Evolutionary conservation across 2,113 vertebrate genomes (phyloP).

Genomic region (Aegypius monachus): DNA sequence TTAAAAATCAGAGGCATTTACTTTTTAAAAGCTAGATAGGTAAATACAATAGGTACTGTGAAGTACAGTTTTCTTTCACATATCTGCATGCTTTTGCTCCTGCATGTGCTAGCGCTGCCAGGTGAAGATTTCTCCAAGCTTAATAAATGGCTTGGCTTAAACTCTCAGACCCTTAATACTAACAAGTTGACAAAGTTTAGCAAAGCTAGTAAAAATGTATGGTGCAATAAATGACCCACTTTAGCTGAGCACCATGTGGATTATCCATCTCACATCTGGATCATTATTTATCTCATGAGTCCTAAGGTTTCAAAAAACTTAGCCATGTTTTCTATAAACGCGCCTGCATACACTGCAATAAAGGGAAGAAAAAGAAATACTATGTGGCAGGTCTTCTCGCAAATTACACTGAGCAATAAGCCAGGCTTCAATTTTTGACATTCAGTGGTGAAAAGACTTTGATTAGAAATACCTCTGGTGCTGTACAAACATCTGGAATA

Average conservation of each 20-base stretch:
- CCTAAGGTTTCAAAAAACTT: neutral
- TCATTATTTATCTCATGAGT: neutral
- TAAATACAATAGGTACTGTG: neutral
- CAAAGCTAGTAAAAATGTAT: slow-evolving; percentile 11
- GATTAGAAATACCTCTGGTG: neutral
- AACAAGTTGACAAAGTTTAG: neutral
- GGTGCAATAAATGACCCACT: neutral
- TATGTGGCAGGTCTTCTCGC: neutral
- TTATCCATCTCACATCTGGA: slow-evolving; percentile 13
- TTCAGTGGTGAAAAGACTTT: neutral
- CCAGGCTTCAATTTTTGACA: neutral
- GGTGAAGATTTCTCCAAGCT: neutral
- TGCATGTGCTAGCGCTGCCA: neutral
- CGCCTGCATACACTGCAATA: neutral
- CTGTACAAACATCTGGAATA: slow-evolving; percentile 60
- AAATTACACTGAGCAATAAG: neutral
- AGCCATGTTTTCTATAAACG: neutral
- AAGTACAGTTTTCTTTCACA: neutral
- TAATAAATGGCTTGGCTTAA: neutral
- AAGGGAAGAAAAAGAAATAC: neutral
- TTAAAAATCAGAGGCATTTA: neutral
- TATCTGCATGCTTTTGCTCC: neutral
- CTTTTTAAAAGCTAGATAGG: neutral
- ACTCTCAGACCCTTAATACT: neutral
- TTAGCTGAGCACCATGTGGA: neutral